These are phyloP conservation scores for Taenioides sp. DNA, from an alignment of 2,797 vertebrate species.

Conservation along the genomic window DNA sequence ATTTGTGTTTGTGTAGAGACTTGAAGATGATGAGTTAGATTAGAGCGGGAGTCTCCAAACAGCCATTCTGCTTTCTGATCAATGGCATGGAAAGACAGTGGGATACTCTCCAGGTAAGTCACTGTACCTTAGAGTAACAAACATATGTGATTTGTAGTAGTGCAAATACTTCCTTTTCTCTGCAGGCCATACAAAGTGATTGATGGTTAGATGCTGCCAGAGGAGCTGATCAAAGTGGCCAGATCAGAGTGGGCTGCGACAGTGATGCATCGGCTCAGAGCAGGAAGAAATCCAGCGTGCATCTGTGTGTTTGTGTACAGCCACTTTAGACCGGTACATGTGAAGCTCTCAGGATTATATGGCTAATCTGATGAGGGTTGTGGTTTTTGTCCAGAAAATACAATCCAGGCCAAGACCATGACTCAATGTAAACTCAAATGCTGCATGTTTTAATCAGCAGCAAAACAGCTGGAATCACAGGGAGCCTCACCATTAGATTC, in stretches of 20 bases:
- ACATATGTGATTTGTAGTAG: slow-evolving; percentile 40
- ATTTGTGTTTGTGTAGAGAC: slow-evolving; percentile 16
- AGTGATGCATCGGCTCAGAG: slow-evolving; percentile 43
- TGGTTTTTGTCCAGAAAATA: slow-evolving; percentile 2
- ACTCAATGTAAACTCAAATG: slow-evolving; percentile 5
- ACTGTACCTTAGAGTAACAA: slow-evolving; percentile 50
- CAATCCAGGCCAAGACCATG: not conserved
- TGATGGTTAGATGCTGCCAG: slow-evolving; percentile 27
- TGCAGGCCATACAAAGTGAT: slow-evolving; percentile 36
- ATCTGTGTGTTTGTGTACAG: slow-evolving; percentile 9
- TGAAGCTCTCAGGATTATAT: slow-evolving; percentile 1
- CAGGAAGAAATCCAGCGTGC: slow-evolving; percentile 28
- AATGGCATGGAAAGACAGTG: slow-evolving; percentile 36
- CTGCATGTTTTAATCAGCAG: slow-evolving; percentile 38
- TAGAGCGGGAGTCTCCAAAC: slow-evolving; percentile 47
- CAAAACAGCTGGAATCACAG: not conserved
- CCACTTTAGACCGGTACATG: not conserved
- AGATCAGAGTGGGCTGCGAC: slow-evolving; percentile 22
- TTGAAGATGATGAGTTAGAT: slow-evolving; percentile 41
- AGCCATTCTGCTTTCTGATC: slow-evolving; percentile 47
- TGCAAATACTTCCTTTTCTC: slow-evolving; percentile 31
- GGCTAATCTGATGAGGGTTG: slow-evolving; percentile 5
- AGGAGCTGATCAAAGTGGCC: slow-evolving; percentile 21
- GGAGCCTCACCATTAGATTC: not conserved
- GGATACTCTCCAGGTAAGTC: slow-evolving; percentile 43